phyloP scores from a whole-genome alignment of 2,797 vertebrate species.

The Avahi laniger region DNA sequence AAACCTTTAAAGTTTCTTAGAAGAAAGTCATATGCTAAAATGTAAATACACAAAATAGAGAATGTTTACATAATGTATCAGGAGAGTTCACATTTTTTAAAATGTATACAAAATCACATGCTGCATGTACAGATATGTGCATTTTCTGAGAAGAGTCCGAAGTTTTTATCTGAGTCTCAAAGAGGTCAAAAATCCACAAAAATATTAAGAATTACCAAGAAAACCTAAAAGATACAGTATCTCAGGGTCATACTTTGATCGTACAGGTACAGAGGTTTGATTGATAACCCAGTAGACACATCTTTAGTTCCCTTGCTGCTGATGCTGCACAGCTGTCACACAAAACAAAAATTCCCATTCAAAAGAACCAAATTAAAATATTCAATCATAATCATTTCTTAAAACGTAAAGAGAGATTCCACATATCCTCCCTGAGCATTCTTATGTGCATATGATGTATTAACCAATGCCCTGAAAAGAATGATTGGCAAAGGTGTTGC shows the following conservation, averaged over 20 bases:
- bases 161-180: constrained; percentile 14
- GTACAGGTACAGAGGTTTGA: neutral
- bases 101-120: neutral
- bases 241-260: neutral
- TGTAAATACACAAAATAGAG: constrained; percentile 23
- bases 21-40: constrained; percentile 30
- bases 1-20: constrained; percentile 42
- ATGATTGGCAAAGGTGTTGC: neutral
- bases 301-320: neutral
- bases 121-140: neutral
- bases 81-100: neutral
- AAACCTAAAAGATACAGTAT: neutral
- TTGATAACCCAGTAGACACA: neutral
- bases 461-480: neutral
- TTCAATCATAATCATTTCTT: neutral
- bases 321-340: neutral
- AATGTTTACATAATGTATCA: neutral
- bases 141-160: neutral
- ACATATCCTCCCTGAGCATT: neutral
- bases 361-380: constrained; percentile 41
- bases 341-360: constrained; percentile 24
- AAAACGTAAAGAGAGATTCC: constrained; percentile 19
- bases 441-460: neutral
- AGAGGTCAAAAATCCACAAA: neutral
- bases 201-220: neutral